Evolutionary conservation across 2,113 vertebrate species (phyloP), one percentile per base, ranked within the genome.

Genomic region (Heterochromis multidens): DNA sequence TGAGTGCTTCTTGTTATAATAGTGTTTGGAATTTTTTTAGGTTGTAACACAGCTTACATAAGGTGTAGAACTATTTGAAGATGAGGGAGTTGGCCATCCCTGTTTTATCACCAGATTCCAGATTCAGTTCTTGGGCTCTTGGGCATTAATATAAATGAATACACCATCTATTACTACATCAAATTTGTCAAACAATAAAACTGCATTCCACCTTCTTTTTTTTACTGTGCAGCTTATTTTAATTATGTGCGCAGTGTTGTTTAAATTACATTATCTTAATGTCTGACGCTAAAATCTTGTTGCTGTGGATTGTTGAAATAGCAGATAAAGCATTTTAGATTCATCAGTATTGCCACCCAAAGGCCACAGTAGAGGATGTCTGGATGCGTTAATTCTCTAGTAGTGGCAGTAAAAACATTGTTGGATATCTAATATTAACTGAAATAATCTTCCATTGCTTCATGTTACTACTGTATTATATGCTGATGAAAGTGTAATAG

Each of bases 401-500:
- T 35, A 6, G 33, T 35, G 7, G 4, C 33, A 35, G 31, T 31
- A 35, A 35, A 4, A 6, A 35, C 5, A 35, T 6, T 4, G 31
- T 31, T 31, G 5, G 5, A 35, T 5, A 35, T 35, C 7, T 61
- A 31, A 31, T 0, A 61, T 19, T 62, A 17, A 62, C 17, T 62
- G 60, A 62, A 35, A 12, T 35, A 0, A 12, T 63, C 19, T 35
- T 13, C 0, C 1, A n/a, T n/a, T 63, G 0, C 4, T 63, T 2
- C 27, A 3, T 6, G 2, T 7, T 19, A 35, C 0, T 12, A 35
- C 40, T 13, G 19, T 35, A n/a, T 35, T 11, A 61, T 31, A 33
- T 31, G 27, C 1, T 61, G 17, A 33, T 21, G 29, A 61, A 19
- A 61, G 29, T 19, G 19, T 5, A 61, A 33, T 11, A 33, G 29